These are phyloP conservation scores for Heteromormyrus szaboi DNA, from an alignment of 2,797 vertebrate species.

Conservation along the genomic window DNA sequence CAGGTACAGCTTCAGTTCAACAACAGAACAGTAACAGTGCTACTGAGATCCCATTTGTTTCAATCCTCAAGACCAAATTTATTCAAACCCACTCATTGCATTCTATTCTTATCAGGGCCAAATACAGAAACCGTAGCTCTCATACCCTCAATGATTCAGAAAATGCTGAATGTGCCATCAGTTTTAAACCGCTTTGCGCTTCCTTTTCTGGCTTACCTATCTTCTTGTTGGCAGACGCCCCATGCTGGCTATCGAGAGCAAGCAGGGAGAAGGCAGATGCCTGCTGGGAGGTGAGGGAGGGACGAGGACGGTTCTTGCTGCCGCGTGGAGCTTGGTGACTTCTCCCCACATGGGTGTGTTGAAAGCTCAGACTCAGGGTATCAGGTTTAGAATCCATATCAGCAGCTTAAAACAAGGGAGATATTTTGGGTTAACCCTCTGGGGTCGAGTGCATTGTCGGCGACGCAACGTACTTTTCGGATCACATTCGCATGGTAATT, in stretches of 20 bases:
- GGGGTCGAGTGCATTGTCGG: too few relatives aligned
- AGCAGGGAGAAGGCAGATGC: constrained; percentile 28
- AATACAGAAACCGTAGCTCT: not conserved
- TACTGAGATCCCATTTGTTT: not conserved
- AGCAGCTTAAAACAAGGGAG: constrained; percentile 39
- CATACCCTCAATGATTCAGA: not conserved
- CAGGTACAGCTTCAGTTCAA: not conserved
- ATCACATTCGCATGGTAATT: too few relatives aligned
- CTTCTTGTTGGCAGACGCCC: constrained; percentile 52
- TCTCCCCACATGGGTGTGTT: constrained; percentile 38
- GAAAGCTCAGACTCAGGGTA: constrained; percentile 44
- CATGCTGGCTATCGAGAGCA: constrained; percentile 41
- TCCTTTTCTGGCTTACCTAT: constrained; percentile 48
- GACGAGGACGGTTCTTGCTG: constrained; percentile 52
- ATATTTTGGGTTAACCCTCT: not conserved
- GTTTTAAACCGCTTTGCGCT: not conserved
- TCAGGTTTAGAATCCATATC: constrained; percentile 51
- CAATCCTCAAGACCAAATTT: not conserved
- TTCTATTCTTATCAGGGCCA: not conserved
- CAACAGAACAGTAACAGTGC: not conserved
- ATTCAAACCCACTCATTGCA: not conserved
- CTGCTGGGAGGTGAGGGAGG: constrained; percentile 43
- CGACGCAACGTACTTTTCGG: too few relatives aligned
- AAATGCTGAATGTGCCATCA: not conserved
- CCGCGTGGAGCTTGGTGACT: constrained; percentile 49